A percentile compares a stretch with the other conserved stretches of the same genome.
These are phyloP conservation scores for Oikopleura dioica DNA, from an alignment of 23 tunicate genomes.

Conservation along the genomic window DNA sequence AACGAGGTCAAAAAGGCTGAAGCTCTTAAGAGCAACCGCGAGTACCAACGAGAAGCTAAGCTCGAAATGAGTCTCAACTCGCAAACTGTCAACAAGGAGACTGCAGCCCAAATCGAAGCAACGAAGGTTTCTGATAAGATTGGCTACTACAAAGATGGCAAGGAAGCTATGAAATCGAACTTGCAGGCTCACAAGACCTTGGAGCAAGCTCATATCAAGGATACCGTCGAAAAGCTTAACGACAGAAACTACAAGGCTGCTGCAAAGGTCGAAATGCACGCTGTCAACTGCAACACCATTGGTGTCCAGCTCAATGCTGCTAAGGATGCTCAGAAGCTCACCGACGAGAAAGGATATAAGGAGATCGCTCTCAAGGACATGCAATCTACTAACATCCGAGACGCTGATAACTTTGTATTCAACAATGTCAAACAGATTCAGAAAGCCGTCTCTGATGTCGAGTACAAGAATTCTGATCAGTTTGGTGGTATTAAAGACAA, in stretches of 20 bases:
- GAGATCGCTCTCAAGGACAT: background rate
- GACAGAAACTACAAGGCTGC: background rate
- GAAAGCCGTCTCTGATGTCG: background rate
- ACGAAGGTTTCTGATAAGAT: background rate
- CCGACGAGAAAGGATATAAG: background rate
- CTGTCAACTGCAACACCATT: conserved; percentile 1
- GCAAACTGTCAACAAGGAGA: background rate
- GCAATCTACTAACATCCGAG: background rate
- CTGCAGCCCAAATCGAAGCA: background rate
- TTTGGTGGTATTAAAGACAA: conserved; percentile 12
- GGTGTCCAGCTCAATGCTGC: background rate
- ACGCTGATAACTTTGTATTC: background rate
- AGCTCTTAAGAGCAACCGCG: background rate
- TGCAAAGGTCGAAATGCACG: background rate
- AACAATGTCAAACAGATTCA: background rate
- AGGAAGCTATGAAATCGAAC: background rate
- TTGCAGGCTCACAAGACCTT: background rate
- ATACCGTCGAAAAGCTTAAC: background rate
- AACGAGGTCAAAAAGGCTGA: background rate
- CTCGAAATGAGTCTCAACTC: background rate
- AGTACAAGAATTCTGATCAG: conserved; percentile 6
- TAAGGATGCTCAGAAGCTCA: background rate
- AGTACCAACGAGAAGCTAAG: background rate
- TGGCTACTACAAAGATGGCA: background rate
- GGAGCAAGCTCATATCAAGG: background rate